Evolutionary conservation across 2,113 vertebrate species (phyloP).

Genomic region (Uria lomvia): DNA sequence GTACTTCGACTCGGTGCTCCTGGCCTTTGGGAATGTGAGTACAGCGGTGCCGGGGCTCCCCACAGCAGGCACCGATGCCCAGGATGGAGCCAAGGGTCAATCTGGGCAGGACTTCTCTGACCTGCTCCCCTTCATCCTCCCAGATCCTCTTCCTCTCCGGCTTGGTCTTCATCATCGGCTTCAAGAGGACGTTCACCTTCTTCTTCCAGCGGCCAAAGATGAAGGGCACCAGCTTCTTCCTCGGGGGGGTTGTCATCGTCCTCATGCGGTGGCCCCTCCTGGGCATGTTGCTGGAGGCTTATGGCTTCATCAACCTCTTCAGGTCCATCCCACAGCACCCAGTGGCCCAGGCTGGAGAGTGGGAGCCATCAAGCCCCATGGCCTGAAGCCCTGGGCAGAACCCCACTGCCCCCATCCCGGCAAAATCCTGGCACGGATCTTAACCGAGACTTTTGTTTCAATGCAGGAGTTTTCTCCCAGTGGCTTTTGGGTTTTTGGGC

Average conservation of each 20-base stretch:
- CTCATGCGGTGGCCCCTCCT: conserved; percentile 84
- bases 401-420: background rate
- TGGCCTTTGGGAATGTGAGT: conserved; percentile 95
- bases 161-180: conserved; percentile 83
- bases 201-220: conserved; percentile 89
- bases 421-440: background rate
- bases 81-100: rapidly evolving
- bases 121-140: background rate
- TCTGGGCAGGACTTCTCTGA: background rate
- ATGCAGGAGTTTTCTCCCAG: conserved; percentile 84
- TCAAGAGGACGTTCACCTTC: conserved; percentile 80
- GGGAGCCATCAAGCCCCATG: rapidly evolving
- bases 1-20: conserved; percentile 89
- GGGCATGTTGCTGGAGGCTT: conserved; percentile 86
- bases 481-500: conserved; percentile 80
- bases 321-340: conserved; percentile 58
- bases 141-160: conserved; percentile 87
- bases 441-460: background rate
- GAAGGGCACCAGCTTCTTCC: conserved; percentile 84
- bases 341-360: rapidly evolving
- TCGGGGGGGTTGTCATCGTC: conserved; percentile 83
- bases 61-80: rapidly evolving
- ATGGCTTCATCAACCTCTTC: conserved; percentile 86
- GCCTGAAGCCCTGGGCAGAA: background rate
- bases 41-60: rapidly evolving